Base-by-base conservation (phyloP, 1,140 invertebrate species). In the Drosophila lacteicornis region DNA sequence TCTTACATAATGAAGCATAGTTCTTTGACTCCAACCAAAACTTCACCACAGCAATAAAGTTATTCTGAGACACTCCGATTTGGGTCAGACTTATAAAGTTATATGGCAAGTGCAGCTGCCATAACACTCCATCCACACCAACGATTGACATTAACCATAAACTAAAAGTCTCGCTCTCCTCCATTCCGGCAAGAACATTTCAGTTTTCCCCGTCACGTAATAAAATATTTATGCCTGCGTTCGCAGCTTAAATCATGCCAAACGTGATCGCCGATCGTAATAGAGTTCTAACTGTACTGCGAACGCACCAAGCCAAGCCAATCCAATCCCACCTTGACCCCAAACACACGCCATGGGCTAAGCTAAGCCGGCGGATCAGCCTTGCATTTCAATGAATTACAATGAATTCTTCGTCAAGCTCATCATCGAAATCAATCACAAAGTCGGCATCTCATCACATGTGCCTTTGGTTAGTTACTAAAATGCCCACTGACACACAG, bases 261-360 rank as follows among this genome's bases (percentile, higher is more conserved):
- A 70, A 84, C 71, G 80, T 83, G 80, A 83, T 83, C 76, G 71
- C 51, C 19, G 70, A 75, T 75, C 71, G 70, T 74, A 50, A 79
- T 50, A 46, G 51, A 47, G 70, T 80, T 86, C 83, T 86, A 88
- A 80, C 83, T 77, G 76, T 88, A 73, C 83, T 67, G 76, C 73
- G 55, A 73, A 76, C 45, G 47, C 43, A 81, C 56, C 53, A 49
- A 57, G 68, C 25, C 59, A 71, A 71, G 66, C 78, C 59, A 63
- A 55, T 15, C 17, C 12, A 9, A 5, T 38, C 33, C 51, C 36
- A 56, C 83, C 83, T 87, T 87, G 83, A 87, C 84, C 83, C 58
- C 76, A 74, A 74, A 70, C 30, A 11, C 6, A 60, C 69, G 57
- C 8, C 17, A 66, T 38, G 36, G 58, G 43, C 15, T 58, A 56